Conservation (phyloP, 2,113 vertebrate species). For the Rhinopithecus roxellana region DNA sequence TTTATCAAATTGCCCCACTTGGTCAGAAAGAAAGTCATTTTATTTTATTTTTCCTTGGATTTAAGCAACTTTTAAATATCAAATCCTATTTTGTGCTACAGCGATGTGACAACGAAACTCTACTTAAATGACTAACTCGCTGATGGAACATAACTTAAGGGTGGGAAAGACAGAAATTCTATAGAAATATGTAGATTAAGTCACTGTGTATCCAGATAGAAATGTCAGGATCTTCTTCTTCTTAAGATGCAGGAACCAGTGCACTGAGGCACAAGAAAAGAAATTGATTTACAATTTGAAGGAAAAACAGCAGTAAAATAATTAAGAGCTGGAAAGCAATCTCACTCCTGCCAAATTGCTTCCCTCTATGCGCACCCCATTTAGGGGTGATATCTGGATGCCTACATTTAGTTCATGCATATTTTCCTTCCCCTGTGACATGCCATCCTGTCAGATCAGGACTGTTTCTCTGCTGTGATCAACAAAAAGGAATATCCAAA, state of each 20-base stretch:
- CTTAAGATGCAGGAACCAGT: slow-evolving; percentile 74
- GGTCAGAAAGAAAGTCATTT: neutral
- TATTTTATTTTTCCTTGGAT: neutral
- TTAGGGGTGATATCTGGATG: slow-evolving; percentile 12
- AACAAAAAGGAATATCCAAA: slow-evolving; percentile 8
- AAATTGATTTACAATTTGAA: slow-evolving; percentile 80
- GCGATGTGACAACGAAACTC: neutral
- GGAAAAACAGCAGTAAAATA: slow-evolving; percentile 74
- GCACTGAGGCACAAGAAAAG: slow-evolving; percentile 56
- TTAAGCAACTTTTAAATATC: slow-evolving; percentile 54
- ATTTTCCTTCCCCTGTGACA: slow-evolving; percentile 48
- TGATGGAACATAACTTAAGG: slow-evolving; percentile 41
- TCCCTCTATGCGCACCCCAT: slow-evolving; percentile 53
- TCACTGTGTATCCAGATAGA: slow-evolving; percentile 55
- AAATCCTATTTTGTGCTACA: neutral
- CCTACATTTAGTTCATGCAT: slow-evolving; percentile 44
- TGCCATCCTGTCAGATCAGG: slow-evolving; percentile 7
- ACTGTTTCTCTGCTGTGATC: slow-evolving; percentile 29
- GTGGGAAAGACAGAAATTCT: neutral
- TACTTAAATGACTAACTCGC: slow-evolving; percentile 55
- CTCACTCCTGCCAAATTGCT: slow-evolving; percentile 80
- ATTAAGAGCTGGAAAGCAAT: slow-evolving; percentile 81
- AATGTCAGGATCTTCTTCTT: slow-evolving; percentile 62
- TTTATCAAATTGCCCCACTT: neutral
- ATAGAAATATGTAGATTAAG: neutral